Conservation (phyloP, 2,888 invertebrate species). For the Periphyllus acericola region DNA sequence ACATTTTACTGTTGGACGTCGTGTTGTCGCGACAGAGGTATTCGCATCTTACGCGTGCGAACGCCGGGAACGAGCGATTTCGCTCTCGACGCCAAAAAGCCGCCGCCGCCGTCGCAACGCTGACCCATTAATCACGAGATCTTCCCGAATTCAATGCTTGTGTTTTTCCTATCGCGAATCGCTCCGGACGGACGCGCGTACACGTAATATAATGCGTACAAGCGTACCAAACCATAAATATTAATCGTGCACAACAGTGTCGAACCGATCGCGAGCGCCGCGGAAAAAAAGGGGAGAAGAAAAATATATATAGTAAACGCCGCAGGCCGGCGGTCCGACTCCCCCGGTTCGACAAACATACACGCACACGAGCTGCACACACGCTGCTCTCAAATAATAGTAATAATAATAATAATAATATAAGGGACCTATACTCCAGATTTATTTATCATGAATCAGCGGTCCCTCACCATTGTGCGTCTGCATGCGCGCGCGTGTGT, state of each 20-base stretch:
- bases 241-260: neutral
- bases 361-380: neutral
- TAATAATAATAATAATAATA: conserved; percentile 46
- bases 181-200: neutral
- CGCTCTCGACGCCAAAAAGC: conserved; percentile 42
- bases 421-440: conserved; percentile 57
- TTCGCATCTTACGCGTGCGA: neutral
- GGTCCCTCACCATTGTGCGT: conserved; percentile 53
- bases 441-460: conserved; percentile 62
- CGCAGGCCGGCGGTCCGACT: neutral
- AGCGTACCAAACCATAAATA: neutral
- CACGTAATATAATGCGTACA: neutral
- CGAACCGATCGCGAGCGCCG: neutral
- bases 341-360: neutral
- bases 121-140: conserved; percentile 50
- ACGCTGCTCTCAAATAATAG: conserved; percentile 21
- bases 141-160: neutral
- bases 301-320: conserved; percentile 12
- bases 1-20: neutral
- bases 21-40: conserved; percentile 23
- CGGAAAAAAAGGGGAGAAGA: neutral
- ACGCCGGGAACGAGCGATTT: conserved; percentile 46
- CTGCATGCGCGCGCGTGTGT: neutral
- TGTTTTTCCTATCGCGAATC: neutral
- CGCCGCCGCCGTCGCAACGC: neutral